Conservation (phyloP, 1,140 invertebrate species). For the Bombus pyrosoma region DNA sequence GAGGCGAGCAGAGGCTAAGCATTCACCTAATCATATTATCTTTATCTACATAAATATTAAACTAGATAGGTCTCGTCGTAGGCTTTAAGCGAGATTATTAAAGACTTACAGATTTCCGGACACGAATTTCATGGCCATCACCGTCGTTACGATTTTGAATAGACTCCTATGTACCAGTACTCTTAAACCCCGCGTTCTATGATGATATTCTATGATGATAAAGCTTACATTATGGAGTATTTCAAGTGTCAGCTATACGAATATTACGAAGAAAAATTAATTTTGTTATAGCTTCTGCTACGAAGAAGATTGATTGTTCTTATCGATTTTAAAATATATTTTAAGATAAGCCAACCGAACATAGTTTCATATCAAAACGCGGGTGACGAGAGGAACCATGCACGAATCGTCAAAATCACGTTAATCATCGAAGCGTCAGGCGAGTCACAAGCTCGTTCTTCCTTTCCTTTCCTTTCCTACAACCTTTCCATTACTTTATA, state of each 20-base stretch:
- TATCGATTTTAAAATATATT: neutral
- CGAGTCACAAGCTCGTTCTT: conserved; percentile 59
- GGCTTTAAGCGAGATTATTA: conserved; percentile 54
- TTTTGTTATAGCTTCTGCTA: neutral
- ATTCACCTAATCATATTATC: conserved; percentile 59
- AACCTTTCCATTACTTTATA: conserved; percentile 17
- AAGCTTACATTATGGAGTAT: neutral
- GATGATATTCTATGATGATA: neutral
- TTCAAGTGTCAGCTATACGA: neutral
- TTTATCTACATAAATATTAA: conserved; percentile 60
- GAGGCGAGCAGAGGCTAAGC: conserved; percentile 43
- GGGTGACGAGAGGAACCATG: conserved; percentile 3
- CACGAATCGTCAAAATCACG: conserved; percentile 20
- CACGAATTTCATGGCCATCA: conserved; percentile 44
- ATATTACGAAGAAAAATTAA: neutral
- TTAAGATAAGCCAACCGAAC: neutral
- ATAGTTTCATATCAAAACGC: neutral
- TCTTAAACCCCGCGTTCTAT: conserved; percentile 26
- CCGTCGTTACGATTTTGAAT: conserved; percentile 39
- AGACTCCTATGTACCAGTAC: neutral
- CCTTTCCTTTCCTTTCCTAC: conserved; percentile 43
- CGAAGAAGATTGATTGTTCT: neutral
- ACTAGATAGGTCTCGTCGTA: conserved; percentile 53
- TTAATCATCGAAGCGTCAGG: conserved; percentile 46
- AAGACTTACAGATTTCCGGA: conserved; percentile 46